phyloP scores from a whole-genome alignment of 2,888 invertebrate genomes.

The Agriotes lineatus region DNA sequence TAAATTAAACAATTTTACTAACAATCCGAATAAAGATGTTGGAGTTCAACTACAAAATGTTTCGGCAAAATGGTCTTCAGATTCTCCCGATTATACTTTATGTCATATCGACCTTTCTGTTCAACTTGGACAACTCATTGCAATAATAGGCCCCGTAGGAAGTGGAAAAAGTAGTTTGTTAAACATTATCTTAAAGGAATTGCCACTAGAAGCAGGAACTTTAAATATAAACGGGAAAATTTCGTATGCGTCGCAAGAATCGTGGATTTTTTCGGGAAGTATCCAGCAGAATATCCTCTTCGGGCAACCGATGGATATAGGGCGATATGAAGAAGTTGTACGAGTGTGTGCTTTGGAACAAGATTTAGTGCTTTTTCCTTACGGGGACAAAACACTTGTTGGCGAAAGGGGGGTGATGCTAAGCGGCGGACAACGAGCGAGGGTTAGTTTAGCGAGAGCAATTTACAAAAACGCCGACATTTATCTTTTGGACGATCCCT shows the following conservation, averaged over 20 bases:
- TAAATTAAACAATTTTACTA: not conserved
- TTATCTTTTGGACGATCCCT: slow-evolving; percentile 87
- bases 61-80: slow-evolving; percentile 73
- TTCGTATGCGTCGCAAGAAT: slow-evolving; percentile 84
- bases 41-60: slow-evolving; percentile 71
- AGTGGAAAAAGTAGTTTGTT: slow-evolving; percentile 70
- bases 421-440: slow-evolving; percentile 85
- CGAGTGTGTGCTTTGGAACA: slow-evolving; percentile 76
- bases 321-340: slow-evolving; percentile 74
- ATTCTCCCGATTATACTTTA: slow-evolving; percentile 53
- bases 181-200: slow-evolving; percentile 74
- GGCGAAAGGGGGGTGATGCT: slow-evolving; percentile 80
- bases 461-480: slow-evolving; percentile 86
- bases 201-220: slow-evolving; percentile 74
- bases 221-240: slow-evolving; percentile 75
- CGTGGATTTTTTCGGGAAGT: slow-evolving; percentile 84
- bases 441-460: slow-evolving; percentile 86
- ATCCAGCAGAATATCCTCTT: slow-evolving; percentile 92
- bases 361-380: slow-evolving; percentile 79
- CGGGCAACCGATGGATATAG: slow-evolving; percentile 77
- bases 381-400: slow-evolving; percentile 83
- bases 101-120: slow-evolving; percentile 63
- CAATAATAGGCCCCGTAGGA: slow-evolving; percentile 73
- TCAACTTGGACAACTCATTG: slow-evolving; percentile 63
- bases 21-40: not conserved